These are phyloP conservation scores for Uropsilus gracilis DNA, from an alignment of 2,113 vertebrate species.

Conservation along the genomic window DNA sequence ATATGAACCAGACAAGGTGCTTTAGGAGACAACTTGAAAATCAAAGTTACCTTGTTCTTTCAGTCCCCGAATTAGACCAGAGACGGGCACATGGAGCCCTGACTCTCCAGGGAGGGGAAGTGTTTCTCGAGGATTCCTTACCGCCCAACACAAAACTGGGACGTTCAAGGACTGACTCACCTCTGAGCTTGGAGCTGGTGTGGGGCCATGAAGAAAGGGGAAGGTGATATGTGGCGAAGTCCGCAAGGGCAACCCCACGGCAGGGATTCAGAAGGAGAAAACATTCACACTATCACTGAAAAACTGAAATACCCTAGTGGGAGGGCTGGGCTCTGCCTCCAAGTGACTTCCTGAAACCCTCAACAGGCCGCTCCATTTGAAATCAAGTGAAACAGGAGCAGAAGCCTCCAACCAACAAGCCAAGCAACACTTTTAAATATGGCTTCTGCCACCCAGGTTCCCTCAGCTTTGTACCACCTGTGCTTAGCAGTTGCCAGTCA, in stretches of 20 bases:
- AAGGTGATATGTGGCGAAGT: neutral
- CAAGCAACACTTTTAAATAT: too few relatives aligned
- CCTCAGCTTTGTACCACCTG: too few relatives aligned
- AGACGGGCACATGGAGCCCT: slow-evolving; percentile 46
- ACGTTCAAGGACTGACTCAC: slow-evolving; percentile 17
- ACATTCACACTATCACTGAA: neutral
- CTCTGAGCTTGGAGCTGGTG: neutral
- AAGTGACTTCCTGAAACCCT: neutral
- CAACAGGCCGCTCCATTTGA: neutral
- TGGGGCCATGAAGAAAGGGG: neutral
- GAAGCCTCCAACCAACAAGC: too few relatives aligned
- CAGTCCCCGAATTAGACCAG: slow-evolving; percentile 54
- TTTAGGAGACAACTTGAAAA: slow-evolving; percentile 67
- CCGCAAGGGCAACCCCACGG: accelerated
- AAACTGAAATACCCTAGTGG: neutral
- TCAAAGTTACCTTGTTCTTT: slow-evolving; percentile 75
- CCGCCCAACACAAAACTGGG: slow-evolving; percentile 13
- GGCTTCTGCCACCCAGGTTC: too few relatives aligned
- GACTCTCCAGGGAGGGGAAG: slow-evolving; percentile 50
- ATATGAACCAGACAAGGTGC: slow-evolving; percentile 68
- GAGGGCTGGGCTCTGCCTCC: neutral
- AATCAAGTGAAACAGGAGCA: too few relatives aligned
- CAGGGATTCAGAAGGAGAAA: neutral
- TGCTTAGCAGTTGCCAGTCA: too few relatives aligned
- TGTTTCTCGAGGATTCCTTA: slow-evolving; percentile 40